These are phyloP conservation scores for Schizopygopsis pylzovi DNA, from an alignment of 2,797 vertebrate species.

Conservation along the genomic window DNA sequence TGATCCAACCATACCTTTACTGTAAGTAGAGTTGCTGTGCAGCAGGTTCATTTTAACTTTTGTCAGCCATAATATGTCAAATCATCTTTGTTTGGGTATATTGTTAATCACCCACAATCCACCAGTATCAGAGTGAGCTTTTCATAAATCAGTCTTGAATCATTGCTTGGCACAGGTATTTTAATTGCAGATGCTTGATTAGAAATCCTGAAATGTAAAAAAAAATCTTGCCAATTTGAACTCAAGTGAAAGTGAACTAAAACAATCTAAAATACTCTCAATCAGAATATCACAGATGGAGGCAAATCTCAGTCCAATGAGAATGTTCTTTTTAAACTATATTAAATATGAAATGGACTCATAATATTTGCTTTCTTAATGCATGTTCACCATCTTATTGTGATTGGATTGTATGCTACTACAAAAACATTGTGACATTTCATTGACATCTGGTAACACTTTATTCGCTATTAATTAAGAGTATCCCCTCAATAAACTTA, in stretches of 20 bases:
- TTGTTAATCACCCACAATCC: not conserved
- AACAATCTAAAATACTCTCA: no score
- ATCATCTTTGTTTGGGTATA: conserved; percentile 18
- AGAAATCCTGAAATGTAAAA: not conserved
- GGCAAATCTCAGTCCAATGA: not conserved
- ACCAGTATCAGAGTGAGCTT: not conserved
- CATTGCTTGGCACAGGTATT: not conserved
- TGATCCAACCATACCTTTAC: not conserved
- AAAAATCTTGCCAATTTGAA: not conserved
- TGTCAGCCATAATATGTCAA: not conserved
- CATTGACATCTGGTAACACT: not conserved
- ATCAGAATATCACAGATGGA: not conserved
- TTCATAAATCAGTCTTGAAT: not conserved
- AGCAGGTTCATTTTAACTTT: not conserved
- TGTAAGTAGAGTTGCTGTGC: not conserved
- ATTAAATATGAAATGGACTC: not conserved
- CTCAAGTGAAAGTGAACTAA: not conserved
- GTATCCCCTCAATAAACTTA: no score
- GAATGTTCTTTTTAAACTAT: not conserved
- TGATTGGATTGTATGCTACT: not conserved
- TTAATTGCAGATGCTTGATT: not conserved
- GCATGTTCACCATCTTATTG: not conserved
- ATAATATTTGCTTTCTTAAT: not conserved
- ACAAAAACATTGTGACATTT: not conserved
- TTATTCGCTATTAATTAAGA: no score